phyloP scores from a whole-genome alignment of 2,797 vertebrate genomes.

The Brachymystax lenok region DNA sequence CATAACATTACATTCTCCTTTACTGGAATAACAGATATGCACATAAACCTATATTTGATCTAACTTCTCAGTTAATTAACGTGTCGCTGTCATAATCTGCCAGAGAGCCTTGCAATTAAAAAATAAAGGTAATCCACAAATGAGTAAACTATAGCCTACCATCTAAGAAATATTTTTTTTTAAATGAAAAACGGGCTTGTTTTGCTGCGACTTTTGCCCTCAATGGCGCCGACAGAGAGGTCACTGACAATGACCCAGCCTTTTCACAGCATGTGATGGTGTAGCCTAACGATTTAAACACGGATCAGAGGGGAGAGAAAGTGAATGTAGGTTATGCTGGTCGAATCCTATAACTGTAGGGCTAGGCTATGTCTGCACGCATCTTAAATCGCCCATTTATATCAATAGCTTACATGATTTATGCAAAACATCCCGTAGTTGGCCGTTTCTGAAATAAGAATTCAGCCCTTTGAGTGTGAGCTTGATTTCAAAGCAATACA shows the following conservation, averaged over 20 bases:
- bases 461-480: too few relatives aligned
- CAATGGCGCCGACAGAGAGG: slow-evolving; percentile 30
- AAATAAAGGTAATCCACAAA: background rate
- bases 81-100: slow-evolving; percentile 2
- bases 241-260: slow-evolving; percentile 33
- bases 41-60: background rate
- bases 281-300: background rate
- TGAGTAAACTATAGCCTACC: background rate
- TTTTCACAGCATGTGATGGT: background rate
- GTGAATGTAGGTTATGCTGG: background rate
- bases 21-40: background rate
- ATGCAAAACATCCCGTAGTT: too few relatives aligned
- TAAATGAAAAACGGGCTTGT: background rate
- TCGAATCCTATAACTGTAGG: too few relatives aligned
- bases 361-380: too few relatives aligned
- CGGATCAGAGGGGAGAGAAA: background rate
- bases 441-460: too few relatives aligned
- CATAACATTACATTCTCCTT: background rate
- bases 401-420: too few relatives aligned
- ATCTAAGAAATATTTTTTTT: background rate
- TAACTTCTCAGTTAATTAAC: background rate
- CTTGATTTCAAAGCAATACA: too few relatives aligned
- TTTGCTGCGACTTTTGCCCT: slow-evolving; percentile 13
- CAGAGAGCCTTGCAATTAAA: background rate
- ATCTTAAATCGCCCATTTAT: too few relatives aligned